Conservation (phyloP, 2,797 vertebrate species). For the Chaenodraco wilsoni region DNA sequence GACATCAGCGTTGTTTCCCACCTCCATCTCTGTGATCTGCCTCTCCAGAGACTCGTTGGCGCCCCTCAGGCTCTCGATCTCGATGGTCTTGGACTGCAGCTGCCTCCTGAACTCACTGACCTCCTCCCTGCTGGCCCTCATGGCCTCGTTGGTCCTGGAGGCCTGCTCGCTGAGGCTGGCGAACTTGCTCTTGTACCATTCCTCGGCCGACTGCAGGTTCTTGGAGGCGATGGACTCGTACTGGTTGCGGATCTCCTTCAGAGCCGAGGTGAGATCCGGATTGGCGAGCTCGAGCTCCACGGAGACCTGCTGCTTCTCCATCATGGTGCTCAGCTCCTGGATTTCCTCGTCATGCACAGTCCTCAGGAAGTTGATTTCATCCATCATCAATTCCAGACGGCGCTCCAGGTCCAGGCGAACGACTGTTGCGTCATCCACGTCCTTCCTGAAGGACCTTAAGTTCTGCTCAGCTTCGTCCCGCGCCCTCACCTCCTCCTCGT, state of each 20-base stretch:
- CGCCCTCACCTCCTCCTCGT: conserved; percentile 86
- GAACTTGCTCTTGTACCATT: conserved; percentile 94
- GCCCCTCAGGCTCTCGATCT: conserved; percentile 91
- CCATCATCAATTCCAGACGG: conserved; percentile 88
- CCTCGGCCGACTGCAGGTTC: conserved; percentile 93
- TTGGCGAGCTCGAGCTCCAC: conserved; percentile 87
- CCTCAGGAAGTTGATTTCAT: conserved; percentile 89
- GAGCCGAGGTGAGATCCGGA: conserved; percentile 89
- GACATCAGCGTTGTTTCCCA: conserved; percentile 86
- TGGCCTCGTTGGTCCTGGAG: conserved; percentile 89
- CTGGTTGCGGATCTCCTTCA: conserved; percentile 92
- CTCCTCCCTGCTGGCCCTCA: conserved; percentile 91
- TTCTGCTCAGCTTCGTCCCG: conserved; percentile 89
- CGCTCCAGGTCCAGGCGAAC: conserved; percentile 90
- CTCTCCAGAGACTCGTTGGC: conserved; percentile 92
- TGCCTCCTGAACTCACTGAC: conserved; percentile 92
- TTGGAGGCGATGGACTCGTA: conserved; percentile 91
- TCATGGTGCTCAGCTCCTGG: conserved; percentile 87
- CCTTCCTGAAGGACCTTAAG: conserved; percentile 87
- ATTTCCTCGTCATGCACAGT: conserved; percentile 91
- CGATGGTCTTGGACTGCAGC: conserved; percentile 91
- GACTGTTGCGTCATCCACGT: conserved; percentile 88
- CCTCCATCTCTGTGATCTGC: conserved; percentile 92
- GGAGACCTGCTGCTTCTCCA: conserved; percentile 85
- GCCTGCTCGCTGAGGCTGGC: conserved; percentile 91